A percentile compares a stretch with the other conserved stretches of the same genome.
These are phyloP conservation scores for Punctoribates punctum DNA, from an alignment of 2,888 invertebrate species.

Conservation along the genomic window DNA sequence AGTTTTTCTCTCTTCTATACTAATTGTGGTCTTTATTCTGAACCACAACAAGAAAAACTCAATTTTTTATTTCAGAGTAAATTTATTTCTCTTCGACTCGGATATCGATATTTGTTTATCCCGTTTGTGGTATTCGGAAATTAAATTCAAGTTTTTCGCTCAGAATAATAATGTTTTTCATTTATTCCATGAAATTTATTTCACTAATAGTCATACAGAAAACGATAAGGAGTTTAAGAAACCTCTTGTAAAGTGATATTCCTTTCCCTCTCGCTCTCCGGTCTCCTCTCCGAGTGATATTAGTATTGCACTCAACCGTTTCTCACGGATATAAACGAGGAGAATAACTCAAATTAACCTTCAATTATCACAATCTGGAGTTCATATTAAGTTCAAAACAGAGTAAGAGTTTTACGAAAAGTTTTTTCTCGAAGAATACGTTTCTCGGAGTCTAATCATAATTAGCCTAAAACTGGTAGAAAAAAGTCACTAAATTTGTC, in stretches of 20 bases:
- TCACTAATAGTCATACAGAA: too few relatives aligned
- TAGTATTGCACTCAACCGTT: background rate
- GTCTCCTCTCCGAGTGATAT: background rate
- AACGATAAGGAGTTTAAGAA: too few relatives aligned
- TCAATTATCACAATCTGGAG: background rate
- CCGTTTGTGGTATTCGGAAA: too few relatives aligned
- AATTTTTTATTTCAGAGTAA: too few relatives aligned
- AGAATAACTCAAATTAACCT: slow-evolving; percentile 21
- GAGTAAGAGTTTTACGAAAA: background rate
- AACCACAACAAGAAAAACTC: background rate
- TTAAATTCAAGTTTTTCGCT: too few relatives aligned
- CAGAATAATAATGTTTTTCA: too few relatives aligned
- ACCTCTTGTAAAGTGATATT: too few relatives aligned
- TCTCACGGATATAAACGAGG: background rate
- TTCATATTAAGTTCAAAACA: background rate
- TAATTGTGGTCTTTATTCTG: background rate
- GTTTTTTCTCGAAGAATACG: background rate
- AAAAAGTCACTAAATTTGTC: too few relatives aligned
- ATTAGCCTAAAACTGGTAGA: background rate
- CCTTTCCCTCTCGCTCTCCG: too few relatives aligned
- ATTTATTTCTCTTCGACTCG: too few relatives aligned
- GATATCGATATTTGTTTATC: too few relatives aligned
- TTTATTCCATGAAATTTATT: too few relatives aligned
- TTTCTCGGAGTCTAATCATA: background rate
- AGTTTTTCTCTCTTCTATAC: background rate